These are phyloP conservation scores for Gymnosoma rotundatum DNA, from an alignment of 2,888 invertebrate species.

Conservation along the genomic window DNA sequence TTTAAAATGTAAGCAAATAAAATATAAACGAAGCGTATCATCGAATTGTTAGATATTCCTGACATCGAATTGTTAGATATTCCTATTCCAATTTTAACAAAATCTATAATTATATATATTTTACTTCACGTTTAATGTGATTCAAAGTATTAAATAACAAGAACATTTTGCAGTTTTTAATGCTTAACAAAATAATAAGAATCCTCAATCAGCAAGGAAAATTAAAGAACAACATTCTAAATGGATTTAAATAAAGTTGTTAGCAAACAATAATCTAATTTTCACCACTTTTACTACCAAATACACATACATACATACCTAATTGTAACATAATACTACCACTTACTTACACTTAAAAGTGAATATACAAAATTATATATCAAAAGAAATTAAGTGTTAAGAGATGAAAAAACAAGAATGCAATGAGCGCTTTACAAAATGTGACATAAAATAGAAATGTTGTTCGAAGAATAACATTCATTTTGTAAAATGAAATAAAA, in stretches of 20 bases:
- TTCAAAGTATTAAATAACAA: not conserved
- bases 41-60: too few species aligned
- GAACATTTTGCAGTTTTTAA: not conserved
- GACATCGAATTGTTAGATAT: too few species aligned
- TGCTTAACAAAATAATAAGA: not conserved
- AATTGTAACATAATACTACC: not conserved
- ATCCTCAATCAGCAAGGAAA: constrained; percentile 8
- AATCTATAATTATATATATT: too few species aligned
- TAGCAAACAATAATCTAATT: constrained; percentile 65
- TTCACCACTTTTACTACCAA: constrained; percentile 44
- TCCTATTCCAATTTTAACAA: too few species aligned
- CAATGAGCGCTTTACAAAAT: constrained; percentile 41
- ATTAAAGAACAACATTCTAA: constrained; percentile 41
- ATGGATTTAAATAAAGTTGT: constrained; percentile 54
- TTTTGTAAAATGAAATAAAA: constrained; percentile 69
- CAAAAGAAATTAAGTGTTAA: constrained; percentile 60
- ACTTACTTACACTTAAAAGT: constrained; percentile 28
- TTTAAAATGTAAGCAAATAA: too few species aligned
- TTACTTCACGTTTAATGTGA: too few species aligned
- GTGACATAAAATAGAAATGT: constrained; percentile 49
- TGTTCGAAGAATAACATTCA: constrained; percentile 61
- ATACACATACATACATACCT: not conserved
- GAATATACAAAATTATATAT: constrained; percentile 62
- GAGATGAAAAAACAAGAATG: constrained; percentile 14
- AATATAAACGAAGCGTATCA: too few species aligned